Percentiles rank a stretch among this genome's conserved stretches.
Evolutionary conservation across 2,113 vertebrate species (phyloP).

Genomic region (Ceyx cyanopectus): DNA sequence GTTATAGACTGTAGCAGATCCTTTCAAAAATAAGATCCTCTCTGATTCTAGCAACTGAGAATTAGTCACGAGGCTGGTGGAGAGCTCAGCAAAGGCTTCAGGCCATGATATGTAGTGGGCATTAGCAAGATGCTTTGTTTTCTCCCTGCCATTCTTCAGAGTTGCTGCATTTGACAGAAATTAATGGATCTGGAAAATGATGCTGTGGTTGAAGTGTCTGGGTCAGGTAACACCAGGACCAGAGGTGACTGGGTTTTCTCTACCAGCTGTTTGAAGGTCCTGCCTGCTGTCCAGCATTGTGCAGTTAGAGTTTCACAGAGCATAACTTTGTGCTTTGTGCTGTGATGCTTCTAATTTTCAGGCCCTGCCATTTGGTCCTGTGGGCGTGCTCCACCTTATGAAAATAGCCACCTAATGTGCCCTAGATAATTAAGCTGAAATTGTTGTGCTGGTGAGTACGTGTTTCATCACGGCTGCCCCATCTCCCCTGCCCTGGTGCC

Average conservation of each 20-base stretch:
- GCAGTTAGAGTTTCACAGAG: constrained; percentile 18
- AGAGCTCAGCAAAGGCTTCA: neutral
- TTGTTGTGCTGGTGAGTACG: rapidly evolving
- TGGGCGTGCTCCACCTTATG: neutral
- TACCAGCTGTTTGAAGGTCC: constrained; percentile 31
- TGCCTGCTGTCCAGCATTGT: neutral
- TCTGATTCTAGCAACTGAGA: neutral
- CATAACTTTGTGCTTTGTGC: constrained; percentile 6
- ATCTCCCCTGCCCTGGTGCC: neutral
- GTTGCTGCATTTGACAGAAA: constrained; percentile 1
- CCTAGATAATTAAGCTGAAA: neutral
- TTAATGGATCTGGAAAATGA: neutral
- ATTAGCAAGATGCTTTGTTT: neutral
- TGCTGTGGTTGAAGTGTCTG: rapidly evolving
- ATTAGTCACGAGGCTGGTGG: rapidly evolving
- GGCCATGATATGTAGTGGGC: neutral
- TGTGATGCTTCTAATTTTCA: constrained; percentile 27
- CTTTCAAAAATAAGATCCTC: neutral
- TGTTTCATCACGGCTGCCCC: neutral
- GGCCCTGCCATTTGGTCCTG: neutral
- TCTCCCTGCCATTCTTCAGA: neutral
- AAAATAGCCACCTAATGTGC: neutral
- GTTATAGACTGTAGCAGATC: neutral
- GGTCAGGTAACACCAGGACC: constrained; percentile 30
- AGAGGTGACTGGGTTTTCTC: constrained; percentile 4